A percentile compares a stretch with the other conserved stretches of the same genome.
phyloP scores from a whole-genome alignment of 2,888 invertebrate species.

The Beris morrisii region DNA sequence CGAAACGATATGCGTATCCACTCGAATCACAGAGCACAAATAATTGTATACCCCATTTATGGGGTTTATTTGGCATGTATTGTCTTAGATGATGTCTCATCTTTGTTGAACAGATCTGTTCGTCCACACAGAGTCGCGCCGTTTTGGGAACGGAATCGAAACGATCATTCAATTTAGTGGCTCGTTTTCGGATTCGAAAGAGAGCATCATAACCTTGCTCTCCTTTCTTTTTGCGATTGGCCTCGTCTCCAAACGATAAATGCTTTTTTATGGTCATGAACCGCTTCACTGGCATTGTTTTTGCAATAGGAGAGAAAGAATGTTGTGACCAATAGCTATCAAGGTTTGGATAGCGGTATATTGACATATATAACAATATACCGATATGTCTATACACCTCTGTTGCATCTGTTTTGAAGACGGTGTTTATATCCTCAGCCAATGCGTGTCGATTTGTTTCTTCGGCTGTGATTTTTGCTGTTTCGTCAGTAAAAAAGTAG shows the following conservation, averaged over 20 bases:
- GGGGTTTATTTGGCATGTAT: constrained; percentile 42
- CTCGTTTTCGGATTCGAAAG: constrained; percentile 38
- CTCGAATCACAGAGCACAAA: constrained; percentile 41
- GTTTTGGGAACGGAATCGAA: constrained; percentile 39
- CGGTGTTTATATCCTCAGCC: constrained; percentile 36
- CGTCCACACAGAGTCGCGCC: constrained; percentile 41
- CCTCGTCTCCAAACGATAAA: constrained; percentile 41
- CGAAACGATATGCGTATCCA: too few species aligned
- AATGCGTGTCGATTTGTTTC: constrained; percentile 37
- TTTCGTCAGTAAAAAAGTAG: neutral
- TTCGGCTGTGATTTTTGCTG: constrained; percentile 20
- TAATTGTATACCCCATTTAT: constrained; percentile 42
- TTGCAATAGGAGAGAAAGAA: constrained; percentile 37
- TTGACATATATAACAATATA: constrained; percentile 37
- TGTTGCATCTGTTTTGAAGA: constrained; percentile 35
- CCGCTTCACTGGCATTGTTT: constrained; percentile 38
- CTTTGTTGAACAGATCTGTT: constrained; percentile 43
- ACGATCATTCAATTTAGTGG: constrained; percentile 38
- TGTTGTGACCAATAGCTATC: constrained; percentile 39
- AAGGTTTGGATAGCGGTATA: constrained; percentile 37
- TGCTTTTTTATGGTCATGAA: constrained; percentile 38
- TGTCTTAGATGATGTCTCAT: constrained; percentile 41
- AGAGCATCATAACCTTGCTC: constrained; percentile 39
- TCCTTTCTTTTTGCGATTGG: constrained; percentile 38
- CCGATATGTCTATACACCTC: constrained; percentile 38